phyloP scores from a whole-genome alignment of 2,113 vertebrate genomes.

The Microcebus jonahi region DNA sequence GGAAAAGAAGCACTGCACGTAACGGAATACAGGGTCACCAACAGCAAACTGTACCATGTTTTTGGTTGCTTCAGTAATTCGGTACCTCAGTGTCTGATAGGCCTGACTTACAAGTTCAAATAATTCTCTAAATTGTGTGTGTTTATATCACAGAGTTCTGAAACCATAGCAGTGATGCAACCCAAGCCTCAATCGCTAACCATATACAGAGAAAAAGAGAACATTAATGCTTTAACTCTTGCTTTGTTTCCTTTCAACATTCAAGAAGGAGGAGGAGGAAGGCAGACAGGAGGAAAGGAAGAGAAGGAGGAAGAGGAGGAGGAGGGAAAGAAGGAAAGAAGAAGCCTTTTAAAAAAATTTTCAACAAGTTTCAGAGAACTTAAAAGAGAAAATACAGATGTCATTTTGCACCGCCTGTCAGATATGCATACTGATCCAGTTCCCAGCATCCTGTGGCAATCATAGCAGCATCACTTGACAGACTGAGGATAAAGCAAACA shows the following conservation, averaged over 20 bases:
- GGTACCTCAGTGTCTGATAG: too few relatives aligned
- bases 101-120: background rate
- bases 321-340: background rate
- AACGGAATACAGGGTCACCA: background rate
- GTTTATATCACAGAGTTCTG: background rate
- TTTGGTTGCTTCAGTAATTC: background rate
- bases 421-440: background rate
- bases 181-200: background rate
- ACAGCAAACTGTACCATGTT: too few relatives aligned
- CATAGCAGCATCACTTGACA: background rate
- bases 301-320: background rate
- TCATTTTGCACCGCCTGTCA: conserved; percentile 30
- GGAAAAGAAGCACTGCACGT: background rate
- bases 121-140: background rate
- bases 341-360: background rate
- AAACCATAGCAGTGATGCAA: background rate
- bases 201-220: background rate
- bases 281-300: background rate
- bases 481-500: conserved; percentile 1
- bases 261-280: background rate
- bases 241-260: background rate
- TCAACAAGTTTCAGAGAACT: background rate
- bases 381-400: conserved; percentile 15
- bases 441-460: conserved; percentile 53
- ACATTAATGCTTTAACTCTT: background rate